Base-by-base conservation (phyloP, 2,797 vertebrate species). In the Gymnodraco acuticeps region DNA sequence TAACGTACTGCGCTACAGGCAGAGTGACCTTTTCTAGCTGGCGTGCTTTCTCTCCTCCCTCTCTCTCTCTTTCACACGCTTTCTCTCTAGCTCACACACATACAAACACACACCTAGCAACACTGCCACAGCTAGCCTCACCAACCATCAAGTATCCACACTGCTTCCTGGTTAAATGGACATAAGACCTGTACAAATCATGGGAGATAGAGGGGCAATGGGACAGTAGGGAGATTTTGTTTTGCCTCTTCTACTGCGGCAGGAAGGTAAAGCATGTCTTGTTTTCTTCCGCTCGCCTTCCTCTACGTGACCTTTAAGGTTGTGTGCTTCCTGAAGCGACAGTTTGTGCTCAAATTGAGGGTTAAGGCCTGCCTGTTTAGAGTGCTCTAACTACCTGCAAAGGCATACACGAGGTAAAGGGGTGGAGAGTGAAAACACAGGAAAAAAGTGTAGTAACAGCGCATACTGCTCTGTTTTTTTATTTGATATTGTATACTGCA, bases 1-100 rank as follows among this genome's bases (percentile, higher is more conserved):
- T 92, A 92, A 83, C 84, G 69, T 88, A 90, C 88, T 85, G 87
- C 75, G 79, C 90, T 90, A 90, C 89, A 92, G 92, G 92, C 90
- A 88, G 83, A 69, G 85, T 93, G 92, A 93, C 93, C 93, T 94
- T 93, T 93, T 88, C 86, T 85, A 75, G 88, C 87, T 83, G 63
- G 45, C 77, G 45, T 82, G 73, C 83, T 87, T 79, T 78, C 85
- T 77, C 82, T 78, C 82, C 53, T 50, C 62, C 52, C 55, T 48
- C 71, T 50, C 55, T 48, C 71, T 50, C 78, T 23, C 67, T 85
- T 60, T 84, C 87, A 82, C 85, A 85, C 70, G 9, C 79, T 82
- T 77, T 72, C 73, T 77, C 69, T 75, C 46, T 7, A 75, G 59
- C 80, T 76, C 48, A 46, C 31, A 82, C 64, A 64, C 43, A 78